Conservation (phyloP, 1,140 invertebrate genomes). For the Popillia japonica region DNA sequence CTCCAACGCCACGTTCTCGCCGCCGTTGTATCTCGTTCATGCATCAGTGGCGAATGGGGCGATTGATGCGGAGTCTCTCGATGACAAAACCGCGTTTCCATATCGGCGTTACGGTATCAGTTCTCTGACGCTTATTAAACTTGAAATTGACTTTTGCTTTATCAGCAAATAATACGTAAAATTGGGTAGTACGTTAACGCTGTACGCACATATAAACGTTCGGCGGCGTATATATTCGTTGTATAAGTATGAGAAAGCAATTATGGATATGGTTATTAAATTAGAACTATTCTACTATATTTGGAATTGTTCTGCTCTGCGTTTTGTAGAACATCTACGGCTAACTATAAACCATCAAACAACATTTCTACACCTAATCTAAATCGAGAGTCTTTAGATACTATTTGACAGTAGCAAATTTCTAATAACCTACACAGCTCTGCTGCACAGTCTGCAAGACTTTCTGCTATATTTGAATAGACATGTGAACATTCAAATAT, state of each 20-base stretch:
- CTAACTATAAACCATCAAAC: no score
- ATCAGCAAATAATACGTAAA: constrained; percentile 17
- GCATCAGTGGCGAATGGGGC: background rate
- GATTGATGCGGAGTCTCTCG: constrained; percentile 7
- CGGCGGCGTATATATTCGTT: background rate
- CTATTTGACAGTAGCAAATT: no score
- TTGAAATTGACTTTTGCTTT: constrained; percentile 26
- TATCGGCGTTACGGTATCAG: constrained; percentile 13
- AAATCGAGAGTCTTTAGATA: no score
- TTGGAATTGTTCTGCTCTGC: no score
- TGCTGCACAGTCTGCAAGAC: no score
- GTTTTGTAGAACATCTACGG: no score
- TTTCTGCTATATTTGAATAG: no score
- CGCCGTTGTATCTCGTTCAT: background rate
- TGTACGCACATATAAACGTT: background rate
- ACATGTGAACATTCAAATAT: no score
- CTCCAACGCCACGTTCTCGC: background rate
- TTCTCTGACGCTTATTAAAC: constrained; percentile 22
- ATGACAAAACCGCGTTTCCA: constrained; percentile 28
- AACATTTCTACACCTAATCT: no score
- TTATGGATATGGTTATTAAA: background rate
- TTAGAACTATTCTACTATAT: background rate
- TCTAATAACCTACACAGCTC: no score
- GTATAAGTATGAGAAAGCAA: background rate
- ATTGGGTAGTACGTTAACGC: background rate